Evolutionary conservation across 1,140 invertebrate genomes (phyloP).

Genomic region (Drosophila ambigua): DNA sequence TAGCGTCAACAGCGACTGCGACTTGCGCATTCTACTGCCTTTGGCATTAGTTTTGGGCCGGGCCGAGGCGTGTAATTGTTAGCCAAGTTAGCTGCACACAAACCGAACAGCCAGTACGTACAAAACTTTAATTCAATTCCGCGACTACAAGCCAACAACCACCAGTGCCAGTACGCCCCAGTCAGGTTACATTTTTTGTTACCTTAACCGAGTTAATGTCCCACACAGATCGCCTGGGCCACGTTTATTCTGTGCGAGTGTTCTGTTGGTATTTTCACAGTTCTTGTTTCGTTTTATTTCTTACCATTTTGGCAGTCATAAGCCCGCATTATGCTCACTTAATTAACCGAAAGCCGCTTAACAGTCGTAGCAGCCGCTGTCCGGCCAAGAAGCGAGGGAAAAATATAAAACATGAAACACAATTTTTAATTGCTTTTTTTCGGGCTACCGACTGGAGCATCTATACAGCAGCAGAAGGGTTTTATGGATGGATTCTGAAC

Average conservation of each 20-base stretch:
- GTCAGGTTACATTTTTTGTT: slow-evolving; percentile 53
- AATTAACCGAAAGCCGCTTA: slow-evolving; percentile 79
- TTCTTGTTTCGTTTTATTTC: slow-evolving; percentile 30
- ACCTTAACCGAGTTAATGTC: slow-evolving; percentile 44
- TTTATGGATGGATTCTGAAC: not conserved
- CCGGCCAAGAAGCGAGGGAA: slow-evolving; percentile 24
- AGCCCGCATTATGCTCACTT: slow-evolving; percentile 81
- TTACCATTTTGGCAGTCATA: slow-evolving; percentile 77
- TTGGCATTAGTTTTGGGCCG: slow-evolving; percentile 55
- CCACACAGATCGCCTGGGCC: slow-evolving; percentile 8
- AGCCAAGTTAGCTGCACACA: slow-evolving; percentile 62
- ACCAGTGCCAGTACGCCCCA: slow-evolving; percentile 12
- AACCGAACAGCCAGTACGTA: not conserved
- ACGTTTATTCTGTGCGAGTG: slow-evolving; percentile 28
- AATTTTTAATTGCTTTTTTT: slow-evolving; percentile 79
- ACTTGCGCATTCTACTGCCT: slow-evolving; percentile 33
- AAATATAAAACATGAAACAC: slow-evolving; percentile 61
- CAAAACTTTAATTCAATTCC: slow-evolving; percentile 45
- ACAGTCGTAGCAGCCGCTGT: slow-evolving; percentile 14
- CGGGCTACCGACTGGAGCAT: slow-evolving; percentile 50
- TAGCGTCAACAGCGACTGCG: slow-evolving; percentile 26
- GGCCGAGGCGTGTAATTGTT: slow-evolving; percentile 77
- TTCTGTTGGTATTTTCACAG: slow-evolving; percentile 12
- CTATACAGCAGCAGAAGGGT: slow-evolving; percentile 21
- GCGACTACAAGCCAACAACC: slow-evolving; percentile 30